Evolutionary conservation across 2,113 vertebrate genomes (phyloP), one percentile per base, ranked within the genome.

Genomic region (Bungarus multicinctus): DNA sequence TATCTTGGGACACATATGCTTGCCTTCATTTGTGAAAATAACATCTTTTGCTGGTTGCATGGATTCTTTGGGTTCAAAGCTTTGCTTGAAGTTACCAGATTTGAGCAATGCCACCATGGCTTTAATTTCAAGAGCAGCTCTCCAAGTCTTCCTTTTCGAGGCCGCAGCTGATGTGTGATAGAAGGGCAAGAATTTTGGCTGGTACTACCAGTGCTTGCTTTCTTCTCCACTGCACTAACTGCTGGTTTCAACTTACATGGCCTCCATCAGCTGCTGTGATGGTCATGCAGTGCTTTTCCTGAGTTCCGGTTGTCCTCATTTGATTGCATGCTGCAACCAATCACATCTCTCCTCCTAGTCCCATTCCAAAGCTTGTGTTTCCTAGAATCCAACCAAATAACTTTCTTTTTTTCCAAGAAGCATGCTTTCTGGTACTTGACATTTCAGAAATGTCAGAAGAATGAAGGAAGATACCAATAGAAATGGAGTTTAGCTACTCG

Each of bases 361-460:
- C 85, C 64, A 85, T 93, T 93, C 91, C 91, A 86, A 88, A 92
- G 25, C 90, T 89, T 91, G 90, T 81, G 89, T 91, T 52, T 52
- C 93, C 81, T 25, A 85, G 93, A 94, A 92, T 87, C 54, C 55
- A 86, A 39, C 18, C 14, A 11, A 92, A 34, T 20, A 85, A 57
- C 27, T 47, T 86, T 52, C 23, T 90, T 87, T 43, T 60, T 27
- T 89, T 91, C 88, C 60, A 53, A n/a, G 91, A 74, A 92, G 89
- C 22, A 87, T 52, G 34, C 25, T 7, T 45, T 39, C 64, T 16
- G 39, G 22, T 69, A 4, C 58, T 60, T 92, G 93, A 47, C 50
- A 74, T 94, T 89, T 92, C 47, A 87, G 88, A 55, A 69, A 55
- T 3, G 18, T 50, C 47, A 55, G 12, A 12, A 45, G 30, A 43